Conservation (phyloP, 2,888 invertebrate species). For the Drosophila maculinotata region DNA sequence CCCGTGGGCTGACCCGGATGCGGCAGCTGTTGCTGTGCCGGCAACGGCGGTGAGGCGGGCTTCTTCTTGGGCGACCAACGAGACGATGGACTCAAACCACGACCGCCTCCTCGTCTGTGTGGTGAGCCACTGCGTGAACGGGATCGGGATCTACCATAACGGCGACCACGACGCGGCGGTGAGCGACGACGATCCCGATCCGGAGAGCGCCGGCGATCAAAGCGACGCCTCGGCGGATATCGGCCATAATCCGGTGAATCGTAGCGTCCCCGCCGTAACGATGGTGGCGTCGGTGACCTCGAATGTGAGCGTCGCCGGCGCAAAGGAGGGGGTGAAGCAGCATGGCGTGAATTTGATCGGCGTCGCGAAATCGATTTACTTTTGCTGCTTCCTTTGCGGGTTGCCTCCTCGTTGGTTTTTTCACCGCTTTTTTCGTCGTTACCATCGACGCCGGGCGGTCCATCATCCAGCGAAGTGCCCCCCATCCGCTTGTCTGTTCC, state of each 20-base stretch:
- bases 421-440: slow-evolving; percentile 73
- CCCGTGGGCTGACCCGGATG: slow-evolving; percentile 54
- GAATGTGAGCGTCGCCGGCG: slow-evolving; percentile 81
- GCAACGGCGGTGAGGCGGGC: slow-evolving; percentile 72
- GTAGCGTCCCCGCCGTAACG: slow-evolving; percentile 73
- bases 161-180: slow-evolving; percentile 69
- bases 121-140: slow-evolving; percentile 78
- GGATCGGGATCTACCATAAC: slow-evolving; percentile 74
- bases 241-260: slow-evolving; percentile 81
- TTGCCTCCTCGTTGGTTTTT: slow-evolving; percentile 53
- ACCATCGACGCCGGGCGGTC: slow-evolving; percentile 83
- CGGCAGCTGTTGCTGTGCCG: slow-evolving; percentile 52
- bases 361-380: slow-evolving; percentile 63
- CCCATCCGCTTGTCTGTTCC: slow-evolving; percentile 79
- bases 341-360: slow-evolving; percentile 58
- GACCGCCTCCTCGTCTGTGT: slow-evolving; percentile 69
- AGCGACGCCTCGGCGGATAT: slow-evolving; percentile 72
- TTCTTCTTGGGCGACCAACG: slow-evolving; percentile 83
- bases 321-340: slow-evolving; percentile 66
- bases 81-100: slow-evolving; percentile 52
- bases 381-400: slow-evolving; percentile 54
- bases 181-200: slow-evolving; percentile 78
- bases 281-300: slow-evolving; percentile 80
- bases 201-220: slow-evolving; percentile 75
- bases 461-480: slow-evolving; percentile 76